Evolutionary conservation across 1,140 invertebrate genomes (phyloP), one percentile per base, ranked within the genome.

Genomic region (Temnothorax longispinosus): DNA sequence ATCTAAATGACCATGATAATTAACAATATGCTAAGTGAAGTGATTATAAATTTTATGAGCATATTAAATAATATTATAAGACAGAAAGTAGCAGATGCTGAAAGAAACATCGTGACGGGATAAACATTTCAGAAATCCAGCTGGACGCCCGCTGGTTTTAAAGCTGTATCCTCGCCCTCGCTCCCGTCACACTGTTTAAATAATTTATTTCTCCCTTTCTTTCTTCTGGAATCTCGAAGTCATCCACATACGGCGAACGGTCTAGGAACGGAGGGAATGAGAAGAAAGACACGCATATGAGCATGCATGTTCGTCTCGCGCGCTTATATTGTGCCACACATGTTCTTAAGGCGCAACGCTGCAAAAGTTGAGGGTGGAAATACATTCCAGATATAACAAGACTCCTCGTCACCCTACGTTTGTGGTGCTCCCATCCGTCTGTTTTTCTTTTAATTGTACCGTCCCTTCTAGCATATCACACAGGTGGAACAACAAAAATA

Each of bases 61-160:
- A 18, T 38, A 41, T 80, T 32, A 54, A 54, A 78, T 41, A n/a
- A 69, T 62, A 75, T 56, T 15, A 18, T 69, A 71, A 52, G 62
- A 81, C 21, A 81, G 35, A 54, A 41, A 69, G 10, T 13, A 13
- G 4, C 47, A 35, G 77, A 41, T 81, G 64, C 35, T 54, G 64
- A 81, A 41, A n/a, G 15, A 81, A 69, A 72, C 72, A 86, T 87
- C 87, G 32, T 80, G 52, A 56, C 65, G 18, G 76, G 54, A 85
- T 74, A 82, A 76, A 78, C 87, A 89, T 88, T 89, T 74, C 44
- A 74, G 52, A 89, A 88, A 85, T 88, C 81, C 81, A 50, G 72
- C 88, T 88, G 80, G 54, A 87, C 27, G 47, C 54, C 64, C 38
- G 87, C 38, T 41, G 65, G 38, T 84, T 69, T 81, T 27, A 47